Percentiles rank a stretch among this genome's conserved stretches.
Evolutionary conservation across 2,113 vertebrate genomes (phyloP).

Genomic region (Gasterosteus nipponicus): DNA sequence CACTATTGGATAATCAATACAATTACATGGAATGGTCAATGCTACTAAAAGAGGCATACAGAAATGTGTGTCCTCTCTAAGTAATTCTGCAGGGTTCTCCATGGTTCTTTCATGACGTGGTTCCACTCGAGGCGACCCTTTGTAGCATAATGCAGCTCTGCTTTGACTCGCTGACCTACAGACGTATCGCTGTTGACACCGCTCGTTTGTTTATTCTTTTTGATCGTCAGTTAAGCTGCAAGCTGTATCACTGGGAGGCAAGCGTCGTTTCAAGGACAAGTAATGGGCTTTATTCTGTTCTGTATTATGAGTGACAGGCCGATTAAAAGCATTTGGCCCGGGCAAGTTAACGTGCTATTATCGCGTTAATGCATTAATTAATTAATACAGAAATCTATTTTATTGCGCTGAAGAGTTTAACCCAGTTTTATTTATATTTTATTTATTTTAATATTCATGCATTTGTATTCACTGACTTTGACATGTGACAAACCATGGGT

Average conservation of each 20-base stretch:
- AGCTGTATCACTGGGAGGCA: neutral
- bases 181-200: neutral
- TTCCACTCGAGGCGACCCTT: neutral
- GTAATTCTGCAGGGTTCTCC: neutral
- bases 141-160: neutral
- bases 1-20: constrained; percentile 5
- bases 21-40: neutral
- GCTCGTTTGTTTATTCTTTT: neutral
- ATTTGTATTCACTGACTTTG: no score
- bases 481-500: no score
- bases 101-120: neutral
- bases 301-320: neutral
- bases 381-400: no score
- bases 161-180: neutral
- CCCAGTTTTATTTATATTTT: no score
- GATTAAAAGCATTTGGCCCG: neutral
- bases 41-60: neutral
- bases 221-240: neutral
- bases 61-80: neutral
- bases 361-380: no score
- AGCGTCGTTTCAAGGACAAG: neutral
- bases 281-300: neutral
- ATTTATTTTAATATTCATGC: no score
- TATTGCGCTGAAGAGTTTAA: no score
- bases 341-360: no score